Conservation (phyloP, 2,797 vertebrate species). For the Artibeus lituratus region DNA sequence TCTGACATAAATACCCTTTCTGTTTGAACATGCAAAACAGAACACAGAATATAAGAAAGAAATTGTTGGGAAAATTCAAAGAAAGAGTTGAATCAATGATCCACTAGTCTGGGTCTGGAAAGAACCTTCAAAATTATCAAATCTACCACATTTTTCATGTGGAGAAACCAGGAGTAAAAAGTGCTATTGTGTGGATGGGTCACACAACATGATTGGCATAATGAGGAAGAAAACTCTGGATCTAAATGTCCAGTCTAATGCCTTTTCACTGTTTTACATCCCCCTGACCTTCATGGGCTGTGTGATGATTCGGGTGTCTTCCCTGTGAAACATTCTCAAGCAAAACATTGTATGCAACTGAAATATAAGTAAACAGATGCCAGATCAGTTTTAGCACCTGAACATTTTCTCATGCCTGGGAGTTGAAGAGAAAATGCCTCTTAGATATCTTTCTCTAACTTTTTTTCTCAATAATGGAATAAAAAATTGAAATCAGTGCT, state of each 20-base stretch:
- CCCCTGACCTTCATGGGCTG: background rate
- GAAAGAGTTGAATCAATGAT: background rate
- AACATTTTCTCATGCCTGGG: background rate
- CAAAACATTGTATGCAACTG: background rate
- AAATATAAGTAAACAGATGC: slow-evolving; percentile 48
- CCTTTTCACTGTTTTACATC: background rate
- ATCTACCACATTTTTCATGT: background rate
- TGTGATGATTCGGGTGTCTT: background rate
- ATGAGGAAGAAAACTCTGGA: background rate
- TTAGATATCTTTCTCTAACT: slow-evolving; percentile 19
- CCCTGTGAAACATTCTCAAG: slow-evolving; percentile 19
- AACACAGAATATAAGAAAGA: background rate
- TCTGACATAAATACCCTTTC: slow-evolving; percentile 10
- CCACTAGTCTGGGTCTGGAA: background rate
- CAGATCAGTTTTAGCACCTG: background rate
- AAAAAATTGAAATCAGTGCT: slow-evolving; percentile 37
- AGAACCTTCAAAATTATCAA: background rate
- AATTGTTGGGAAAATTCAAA: background rate
- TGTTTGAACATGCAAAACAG: slow-evolving; percentile 49
- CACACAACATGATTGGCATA: background rate
- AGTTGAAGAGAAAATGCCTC: slow-evolving; percentile 32
- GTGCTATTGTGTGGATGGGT: fast-evolving
- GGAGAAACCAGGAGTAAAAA: background rate
- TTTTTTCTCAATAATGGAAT: slow-evolving; percentile 37
- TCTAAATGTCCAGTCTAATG: background rate